Percentiles rank a stretch among this genome's conserved stretches.
Conservation (phyloP, 2,888 invertebrate genomes). For the Caenorhabditis uteleia region DNA sequence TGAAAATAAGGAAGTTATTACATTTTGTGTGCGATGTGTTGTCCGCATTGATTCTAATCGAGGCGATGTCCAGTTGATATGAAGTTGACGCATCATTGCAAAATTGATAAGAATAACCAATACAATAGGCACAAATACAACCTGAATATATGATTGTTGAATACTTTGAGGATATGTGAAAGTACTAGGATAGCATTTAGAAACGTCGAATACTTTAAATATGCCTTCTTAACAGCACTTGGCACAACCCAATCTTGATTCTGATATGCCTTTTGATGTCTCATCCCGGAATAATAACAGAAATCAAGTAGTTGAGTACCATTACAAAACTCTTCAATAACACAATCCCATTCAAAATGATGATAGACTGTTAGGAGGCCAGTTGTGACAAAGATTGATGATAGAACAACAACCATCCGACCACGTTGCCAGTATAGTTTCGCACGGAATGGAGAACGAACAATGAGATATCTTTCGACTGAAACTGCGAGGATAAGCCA, state of each 20-base stretch:
- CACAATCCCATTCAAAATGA: constrained; percentile 68
- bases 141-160: constrained; percentile 15
- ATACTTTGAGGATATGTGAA: too few species aligned
- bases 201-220: constrained; percentile 50
- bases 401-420: constrained; percentile 53
- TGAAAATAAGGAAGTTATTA: background rate
- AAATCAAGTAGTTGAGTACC: constrained; percentile 60
- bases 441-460: constrained; percentile 61
- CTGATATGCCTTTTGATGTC: constrained; percentile 37
- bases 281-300: constrained; percentile 61
- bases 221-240: constrained; percentile 43
- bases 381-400: constrained; percentile 59
- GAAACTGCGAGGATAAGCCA: constrained; percentile 69
- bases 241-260: constrained; percentile 41
- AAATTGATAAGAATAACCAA: constrained; percentile 60
- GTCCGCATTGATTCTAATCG: constrained; percentile 39
- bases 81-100: constrained; percentile 58
- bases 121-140: constrained; percentile 66
- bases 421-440: constrained; percentile 64
- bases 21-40: constrained; percentile 39
- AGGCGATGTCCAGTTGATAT: constrained; percentile 41
- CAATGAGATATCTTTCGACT: constrained; percentile 62
- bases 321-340: constrained; percentile 63
- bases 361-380: constrained; percentile 64
- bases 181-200: constrained; percentile 51